phyloP scores from a whole-genome alignment of 2,113 vertebrate species.

The Epinephelus cyanopodus region DNA sequence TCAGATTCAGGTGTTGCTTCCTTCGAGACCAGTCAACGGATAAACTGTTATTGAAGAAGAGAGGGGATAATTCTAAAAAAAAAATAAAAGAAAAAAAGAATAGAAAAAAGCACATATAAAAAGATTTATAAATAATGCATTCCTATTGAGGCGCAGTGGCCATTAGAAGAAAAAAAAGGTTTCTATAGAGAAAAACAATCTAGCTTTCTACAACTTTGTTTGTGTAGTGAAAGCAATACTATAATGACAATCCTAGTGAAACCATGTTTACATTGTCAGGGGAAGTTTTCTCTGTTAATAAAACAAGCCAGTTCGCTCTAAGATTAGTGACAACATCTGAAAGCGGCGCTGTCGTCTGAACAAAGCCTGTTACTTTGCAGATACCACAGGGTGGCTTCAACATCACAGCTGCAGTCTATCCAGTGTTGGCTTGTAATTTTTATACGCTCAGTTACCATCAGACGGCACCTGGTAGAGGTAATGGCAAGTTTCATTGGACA shows the following conservation, averaged over 20 bases:
- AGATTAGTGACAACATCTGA: constrained; percentile 36
- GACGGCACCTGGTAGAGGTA: not conserved
- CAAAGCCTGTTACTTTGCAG: constrained; percentile 23
- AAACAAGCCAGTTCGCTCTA: constrained; percentile 61
- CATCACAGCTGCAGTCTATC: constrained; percentile 31
- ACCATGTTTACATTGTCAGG: constrained; percentile 88
- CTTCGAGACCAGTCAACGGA: constrained; percentile 71
- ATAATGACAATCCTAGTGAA: constrained; percentile 88
- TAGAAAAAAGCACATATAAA: constrained; percentile 83
- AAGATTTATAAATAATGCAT: constrained; percentile 84
- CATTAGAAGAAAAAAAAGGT: constrained; percentile 72
- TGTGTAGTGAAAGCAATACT: constrained; percentile 90
- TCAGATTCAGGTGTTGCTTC: constrained; percentile 77
- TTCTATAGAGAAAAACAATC: constrained; percentile 83
- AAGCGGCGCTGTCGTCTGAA: constrained; percentile 48
- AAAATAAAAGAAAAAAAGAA: constrained; percentile 6
- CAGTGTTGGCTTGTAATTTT: constrained; percentile 2
- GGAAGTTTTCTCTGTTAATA: constrained; percentile 73
- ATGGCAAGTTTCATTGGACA: constrained; percentile 5
- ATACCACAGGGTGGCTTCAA: constrained; percentile 25
- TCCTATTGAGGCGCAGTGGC: constrained; percentile 79
- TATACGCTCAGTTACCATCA: constrained; percentile 4
- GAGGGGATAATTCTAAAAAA: constrained; percentile 42
- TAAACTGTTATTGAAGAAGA: constrained; percentile 66
- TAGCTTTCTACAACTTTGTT: constrained; percentile 89